Evolutionary conservation across 2,888 invertebrate species (phyloP), one percentile per base, ranked within the genome.

Genomic region (Copidosoma aretas): DNA sequence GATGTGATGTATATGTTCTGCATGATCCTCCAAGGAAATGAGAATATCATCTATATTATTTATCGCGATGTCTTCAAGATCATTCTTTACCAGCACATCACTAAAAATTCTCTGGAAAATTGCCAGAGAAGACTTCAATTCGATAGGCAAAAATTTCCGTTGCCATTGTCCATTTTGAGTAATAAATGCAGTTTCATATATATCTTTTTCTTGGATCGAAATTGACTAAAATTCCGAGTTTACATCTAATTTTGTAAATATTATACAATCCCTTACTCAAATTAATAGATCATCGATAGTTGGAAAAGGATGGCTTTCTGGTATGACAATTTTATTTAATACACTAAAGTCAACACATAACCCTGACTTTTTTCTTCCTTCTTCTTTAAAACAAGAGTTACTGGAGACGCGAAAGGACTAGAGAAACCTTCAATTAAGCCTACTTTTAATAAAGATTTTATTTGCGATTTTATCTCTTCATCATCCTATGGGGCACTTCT

Each of bases 181-280:
- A 21, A 60, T 49, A 41, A 54, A 67, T 32, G 12, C 60, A n/a
- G 73, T 74, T 60, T 75, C 74, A 12, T 43, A 4, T 64, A 73
- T 74, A 52, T 76, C 75, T 71, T n/a, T n/a, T n/a, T n/a, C n/a
- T n/a, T n/a, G n/a, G n/a, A n/a, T n/a, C n/a, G n/a, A n/a, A n/a
- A n/a, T n/a, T n/a, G n/a, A 71, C 76, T 74, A 76, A 56, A 76
- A 77, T 0, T 74, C 75, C 15, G 76, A 76, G 43, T 76, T 76
- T 41, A 76, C 72, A 53, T 76, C 76, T 17, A 77, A 15, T 49
- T 64, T 71, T 19, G 74, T 46, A 32, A 74, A 24, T 59, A 73
- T n/a, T 59, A 65, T 68, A 25, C 72, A 73, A 14, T 73, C 62
- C 62, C 72, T 68, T 4, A 65, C 68, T 66, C 70, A 66, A 22